Conservation (phyloP, 1,140 invertebrate genomes). For the Chironomus striatipennis region DNA sequence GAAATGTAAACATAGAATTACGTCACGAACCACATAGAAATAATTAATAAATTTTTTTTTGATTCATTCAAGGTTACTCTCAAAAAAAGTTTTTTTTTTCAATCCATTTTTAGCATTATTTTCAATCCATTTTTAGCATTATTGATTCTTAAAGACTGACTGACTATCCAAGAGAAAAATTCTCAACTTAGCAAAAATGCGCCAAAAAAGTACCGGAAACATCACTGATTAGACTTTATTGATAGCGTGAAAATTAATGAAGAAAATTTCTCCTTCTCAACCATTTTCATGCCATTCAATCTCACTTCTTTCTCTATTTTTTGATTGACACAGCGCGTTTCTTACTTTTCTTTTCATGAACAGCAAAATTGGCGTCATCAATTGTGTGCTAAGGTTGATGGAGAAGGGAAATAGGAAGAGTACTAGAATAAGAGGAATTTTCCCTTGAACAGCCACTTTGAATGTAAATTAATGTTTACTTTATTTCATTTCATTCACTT, state of each 20-base stretch:
- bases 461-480: conserved; percentile 15
- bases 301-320: not conserved
- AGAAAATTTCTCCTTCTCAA: not conserved
- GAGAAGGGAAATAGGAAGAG: not conserved
- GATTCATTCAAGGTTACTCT: too few relatives aligned
- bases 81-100: too few relatives aligned
- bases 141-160: too few relatives aligned
- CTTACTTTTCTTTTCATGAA: not conserved
- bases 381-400: not conserved
- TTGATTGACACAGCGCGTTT: conserved; percentile 11
- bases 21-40: too few relatives aligned
- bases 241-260: conserved; percentile 13
- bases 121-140: too few relatives aligned
- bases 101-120: too few relatives aligned
- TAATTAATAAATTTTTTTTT: too few relatives aligned
- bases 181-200: too few relatives aligned
- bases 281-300: conserved; percentile 10
- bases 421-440: not conserved
- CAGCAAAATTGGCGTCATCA: conserved; percentile 1
- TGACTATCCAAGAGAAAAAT: not conserved
- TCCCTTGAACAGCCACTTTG: not conserved
- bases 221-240: conserved; percentile 7
- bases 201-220: not conserved
- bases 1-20: too few relatives aligned
- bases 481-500: not conserved